phyloP scores from a whole-genome alignment of 2,797 vertebrate genomes.

The Dicrostonyx torquatus region DNA sequence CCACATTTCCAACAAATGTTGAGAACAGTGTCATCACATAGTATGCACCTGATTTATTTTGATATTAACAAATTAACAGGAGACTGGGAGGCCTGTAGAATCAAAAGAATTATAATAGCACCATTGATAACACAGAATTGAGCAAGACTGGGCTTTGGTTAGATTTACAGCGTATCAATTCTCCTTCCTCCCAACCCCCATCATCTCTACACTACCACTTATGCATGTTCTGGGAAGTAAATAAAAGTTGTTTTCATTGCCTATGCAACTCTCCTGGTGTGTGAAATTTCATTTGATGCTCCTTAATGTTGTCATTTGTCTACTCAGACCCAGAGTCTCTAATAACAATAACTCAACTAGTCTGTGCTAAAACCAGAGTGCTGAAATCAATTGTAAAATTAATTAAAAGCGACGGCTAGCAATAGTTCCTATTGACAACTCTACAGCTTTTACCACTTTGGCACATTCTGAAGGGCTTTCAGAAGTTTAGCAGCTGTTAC shows the following conservation, averaged over 20 bases:
- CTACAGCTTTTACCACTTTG: slow-evolving; percentile 50
- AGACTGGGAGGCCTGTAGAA: background rate
- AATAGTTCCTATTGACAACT: slow-evolving; percentile 51
- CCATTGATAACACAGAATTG: background rate
- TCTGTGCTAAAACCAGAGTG: slow-evolving; percentile 2
- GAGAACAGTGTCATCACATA: background rate
- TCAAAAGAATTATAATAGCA: slow-evolving; percentile 10
- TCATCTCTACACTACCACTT: slow-evolving; percentile 13
- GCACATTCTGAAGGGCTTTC: slow-evolving; percentile 65
- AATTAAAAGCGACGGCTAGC: slow-evolving; percentile 62
- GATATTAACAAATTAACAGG: slow-evolving; percentile 32
- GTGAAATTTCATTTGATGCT: slow-evolving; percentile 70
- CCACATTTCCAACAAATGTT: background rate
- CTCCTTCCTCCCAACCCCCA: background rate
- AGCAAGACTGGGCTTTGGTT: slow-evolving; percentile 32
- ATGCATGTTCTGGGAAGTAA: slow-evolving; percentile 54
- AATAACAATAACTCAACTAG: slow-evolving; percentile 69
- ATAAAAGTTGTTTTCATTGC: slow-evolving; percentile 62
- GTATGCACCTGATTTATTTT: background rate
- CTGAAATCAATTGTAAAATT: slow-evolving; percentile 64
- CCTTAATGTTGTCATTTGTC: slow-evolving; percentile 69
- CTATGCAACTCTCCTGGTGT: slow-evolving; percentile 46
- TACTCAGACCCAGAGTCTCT: slow-evolving; percentile 59
- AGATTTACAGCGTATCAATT: background rate
- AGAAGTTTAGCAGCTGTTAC: slow-evolving; percentile 59